These are phyloP conservation scores for Mycetomoellerius zeteki DNA, from an alignment of 1,140 invertebrate genomes.

Conservation along the genomic window DNA sequence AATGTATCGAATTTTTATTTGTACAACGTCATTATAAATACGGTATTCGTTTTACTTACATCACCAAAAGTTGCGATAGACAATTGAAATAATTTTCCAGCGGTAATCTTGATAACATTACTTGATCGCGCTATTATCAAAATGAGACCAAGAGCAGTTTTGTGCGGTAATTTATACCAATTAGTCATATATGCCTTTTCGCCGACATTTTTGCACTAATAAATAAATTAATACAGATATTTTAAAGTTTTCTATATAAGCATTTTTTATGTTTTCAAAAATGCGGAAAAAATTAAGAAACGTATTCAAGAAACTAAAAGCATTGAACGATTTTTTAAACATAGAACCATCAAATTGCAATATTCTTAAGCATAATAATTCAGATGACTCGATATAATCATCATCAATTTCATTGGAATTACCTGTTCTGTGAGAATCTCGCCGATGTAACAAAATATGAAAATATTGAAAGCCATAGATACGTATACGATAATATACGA, in stretches of 20 bases:
- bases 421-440: conserved; percentile 77
- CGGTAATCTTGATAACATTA: conserved; percentile 73
- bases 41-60: conserved; percentile 54
- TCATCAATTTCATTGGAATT: conserved; percentile 22
- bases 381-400: neutral
- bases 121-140: conserved; percentile 72
- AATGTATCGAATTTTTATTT: conserved; percentile 40
- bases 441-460: conserved; percentile 78
- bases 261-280: neutral
- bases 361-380: neutral
- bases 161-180: conserved; percentile 74
- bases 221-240: conserved; percentile 10
- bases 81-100: conserved; percentile 75
- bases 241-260: neutral
- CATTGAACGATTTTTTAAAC: neutral
- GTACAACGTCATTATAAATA: conserved; percentile 1
- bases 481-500: conserved; percentile 61
- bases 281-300: neutral
- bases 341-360: neutral
- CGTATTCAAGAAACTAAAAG: neutral
- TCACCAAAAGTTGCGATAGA: conserved; percentile 64
- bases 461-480: conserved; percentile 77
- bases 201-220: conserved; percentile 71
- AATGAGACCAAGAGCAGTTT: conserved; percentile 66
- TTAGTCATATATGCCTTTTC: conserved; percentile 71